phyloP scores from a whole-genome alignment of 1,140 invertebrate species.

The Temnothorax nylanderi region DNA sequence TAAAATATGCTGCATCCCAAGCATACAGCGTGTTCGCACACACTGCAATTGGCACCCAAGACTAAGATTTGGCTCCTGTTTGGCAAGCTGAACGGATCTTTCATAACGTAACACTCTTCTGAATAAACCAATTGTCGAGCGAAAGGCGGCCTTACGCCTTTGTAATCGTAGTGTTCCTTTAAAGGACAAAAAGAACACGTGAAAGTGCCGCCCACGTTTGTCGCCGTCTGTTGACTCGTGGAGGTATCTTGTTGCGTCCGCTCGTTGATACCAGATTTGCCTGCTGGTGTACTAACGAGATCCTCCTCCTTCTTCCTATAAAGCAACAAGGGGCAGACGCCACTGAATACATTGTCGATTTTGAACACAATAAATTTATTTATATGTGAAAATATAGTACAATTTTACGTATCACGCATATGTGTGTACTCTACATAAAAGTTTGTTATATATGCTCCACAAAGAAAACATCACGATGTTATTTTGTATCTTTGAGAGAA shows the following conservation, averaged over 20 bases:
- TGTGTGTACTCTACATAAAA: not conserved
- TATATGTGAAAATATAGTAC: conserved; percentile 3
- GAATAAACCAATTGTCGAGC: conserved; percentile 87
- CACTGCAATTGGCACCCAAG: conserved; percentile 90
- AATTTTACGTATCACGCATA: not conserved
- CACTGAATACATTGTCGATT: not conserved
- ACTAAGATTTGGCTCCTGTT: conserved; percentile 90
- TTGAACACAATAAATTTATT: conserved; percentile 67
- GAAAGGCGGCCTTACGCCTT: conserved; percentile 90
- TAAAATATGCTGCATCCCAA: conserved; percentile 94
- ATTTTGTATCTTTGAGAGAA: conserved; percentile 72
- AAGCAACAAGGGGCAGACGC: conserved; percentile 65
- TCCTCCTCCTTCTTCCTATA: conserved; percentile 72
- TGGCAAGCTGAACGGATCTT: conserved; percentile 92
- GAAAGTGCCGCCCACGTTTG: conserved; percentile 84
- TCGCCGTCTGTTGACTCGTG: conserved; percentile 57
- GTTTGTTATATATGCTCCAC: not conserved
- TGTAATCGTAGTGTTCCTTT: conserved; percentile 90
- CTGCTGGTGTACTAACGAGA: conserved; percentile 49
- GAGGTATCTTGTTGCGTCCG: conserved; percentile 69
- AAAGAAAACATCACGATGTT: not conserved
- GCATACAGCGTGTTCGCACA: conserved; percentile 90
- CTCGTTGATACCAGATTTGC: conserved; percentile 56
- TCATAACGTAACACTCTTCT: conserved; percentile 92
- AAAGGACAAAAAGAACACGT: conserved; percentile 89